A percentile compares a stretch with the other conserved stretches of the same genome.
Evolutionary conservation across 1,140 invertebrate species (phyloP).

Genomic region (Phenacoccus solenopsis): DNA sequence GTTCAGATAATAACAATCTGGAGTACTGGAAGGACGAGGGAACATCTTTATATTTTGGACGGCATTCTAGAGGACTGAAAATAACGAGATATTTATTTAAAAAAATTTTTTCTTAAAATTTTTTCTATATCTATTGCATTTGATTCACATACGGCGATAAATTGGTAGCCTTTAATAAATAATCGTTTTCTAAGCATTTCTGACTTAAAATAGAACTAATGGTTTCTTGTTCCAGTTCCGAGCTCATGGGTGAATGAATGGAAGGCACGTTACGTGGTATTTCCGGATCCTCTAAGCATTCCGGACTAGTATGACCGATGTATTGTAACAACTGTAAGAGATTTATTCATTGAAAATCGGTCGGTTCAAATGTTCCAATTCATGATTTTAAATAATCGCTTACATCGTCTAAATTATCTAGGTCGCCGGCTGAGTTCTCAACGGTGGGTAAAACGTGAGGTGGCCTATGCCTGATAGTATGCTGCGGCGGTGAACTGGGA

Average conservation of each 20-base stretch:
- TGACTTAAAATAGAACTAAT: conserved; percentile 73
- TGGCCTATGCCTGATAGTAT: conserved; percentile 54
- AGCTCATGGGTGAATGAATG: conserved; percentile 45
- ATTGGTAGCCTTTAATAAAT: conserved; percentile 26
- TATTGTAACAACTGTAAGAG: conserved; percentile 64
- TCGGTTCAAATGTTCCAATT: not conserved
- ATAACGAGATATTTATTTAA: too few relatives aligned
- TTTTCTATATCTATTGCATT: too few relatives aligned
- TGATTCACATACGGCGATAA: not conserved
- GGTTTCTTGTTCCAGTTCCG: conserved; percentile 63
- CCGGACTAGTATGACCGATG: conserved; percentile 81
- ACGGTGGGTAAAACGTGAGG: conserved; percentile 64
- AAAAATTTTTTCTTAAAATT: too few relatives aligned
- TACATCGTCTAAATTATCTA: conserved; percentile 89
- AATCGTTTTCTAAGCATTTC: conserved; percentile 60
- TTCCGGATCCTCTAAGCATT: conserved; percentile 62
- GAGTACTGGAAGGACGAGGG: conserved; percentile 62
- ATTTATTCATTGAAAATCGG: not conserved
- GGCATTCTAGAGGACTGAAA: conserved; percentile 11
- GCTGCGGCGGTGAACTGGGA: conserved; percentile 36
- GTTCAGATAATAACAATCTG: conserved; percentile 73
- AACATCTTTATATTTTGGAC: conserved; percentile 18
- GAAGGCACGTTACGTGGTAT: conserved; percentile 56
- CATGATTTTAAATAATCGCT: conserved; percentile 31
- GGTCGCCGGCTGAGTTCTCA: conserved; percentile 68